Base-by-base conservation (phyloP, 2,113 vertebrate species). In the Bolborhynchus lineola region DNA sequence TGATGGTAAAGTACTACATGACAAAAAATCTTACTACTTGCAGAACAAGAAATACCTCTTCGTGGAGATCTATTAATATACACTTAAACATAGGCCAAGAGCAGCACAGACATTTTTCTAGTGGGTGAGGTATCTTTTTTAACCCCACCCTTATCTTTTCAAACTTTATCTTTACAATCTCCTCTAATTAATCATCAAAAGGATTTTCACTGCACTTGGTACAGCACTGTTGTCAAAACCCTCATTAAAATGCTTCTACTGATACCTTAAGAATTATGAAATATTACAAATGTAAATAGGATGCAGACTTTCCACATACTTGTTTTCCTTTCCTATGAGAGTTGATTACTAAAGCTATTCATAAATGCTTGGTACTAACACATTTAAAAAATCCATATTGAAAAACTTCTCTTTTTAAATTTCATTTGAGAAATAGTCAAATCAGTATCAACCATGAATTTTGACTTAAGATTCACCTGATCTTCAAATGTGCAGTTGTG, bases 261-360 rank as follows among this genome's bases (percentile, higher is more conserved):
- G 63, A 85, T 49, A 82, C 39, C 64, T 93, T 96, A 90, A 68
- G 60, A 92, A 95, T 68, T 87, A 75, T 37, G 79, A 88, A 84
- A 81, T 70, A 85, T 96, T 95, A 90, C 41, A 75, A 53, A 96
- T 93, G 80, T 71, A 96, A 94, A 93, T 95, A 75, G 93, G 79
- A 82, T 95, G 62, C 63, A 90, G 68, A 84, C 95, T 93, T 96
- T 95, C 95, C 91, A 96, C 67, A 78, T 63, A 67, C 50, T 91
- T 57, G 52, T 77, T 92, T 93, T 95, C 41, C 90, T 90, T 77
- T 70, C 69, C 57, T 52, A 8, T 15, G 44, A 46, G 59, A 88
- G 57, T 71, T 92, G 64, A 96, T 96, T 96, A 64, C 83, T 79
- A 33, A 93, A 86, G 71, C 35, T 95, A 69, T 81, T 92, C 85